Conservation (phyloP, 1,140 invertebrate species). For the Manduca sexta region DNA sequence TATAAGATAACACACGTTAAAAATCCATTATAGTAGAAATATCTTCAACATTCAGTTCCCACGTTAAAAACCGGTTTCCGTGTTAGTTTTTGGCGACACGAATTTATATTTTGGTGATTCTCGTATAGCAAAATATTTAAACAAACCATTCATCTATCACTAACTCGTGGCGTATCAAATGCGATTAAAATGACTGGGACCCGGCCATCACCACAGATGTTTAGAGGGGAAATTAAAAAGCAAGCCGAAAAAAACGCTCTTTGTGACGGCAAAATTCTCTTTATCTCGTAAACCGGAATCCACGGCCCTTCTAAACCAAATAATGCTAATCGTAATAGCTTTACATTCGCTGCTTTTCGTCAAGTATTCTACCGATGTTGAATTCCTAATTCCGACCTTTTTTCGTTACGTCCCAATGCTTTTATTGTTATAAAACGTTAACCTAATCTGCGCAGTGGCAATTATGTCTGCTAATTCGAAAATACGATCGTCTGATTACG, state of each 20-base stretch:
- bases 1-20: no score
- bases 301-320: slow-evolving; percentile 46
- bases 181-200: slow-evolving; percentile 52
- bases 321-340: slow-evolving; percentile 71
- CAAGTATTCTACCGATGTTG: slow-evolving; percentile 49
- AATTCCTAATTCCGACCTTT: slow-evolving; percentile 40
- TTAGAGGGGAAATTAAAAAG: slow-evolving; percentile 54
- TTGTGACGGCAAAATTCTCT: slow-evolving; percentile 63
- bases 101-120: no score
- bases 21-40: no score
- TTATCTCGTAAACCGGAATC: slow-evolving; percentile 67
- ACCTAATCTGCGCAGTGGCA: slow-evolving; percentile 36
- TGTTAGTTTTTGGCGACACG: no score
- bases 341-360: slow-evolving; percentile 64
- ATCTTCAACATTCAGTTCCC: no score
- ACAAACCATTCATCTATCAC: slow-evolving; percentile 65
- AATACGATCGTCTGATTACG: slow-evolving; percentile 30
- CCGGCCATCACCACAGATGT: slow-evolving; percentile 54
- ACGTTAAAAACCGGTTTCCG: no score
- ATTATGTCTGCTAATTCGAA: slow-evolving; percentile 35
- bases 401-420: slow-evolving; percentile 33
- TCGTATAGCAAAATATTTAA: slow-evolving; percentile 45
- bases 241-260: slow-evolving; percentile 42
- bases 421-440: slow-evolving; percentile 44
- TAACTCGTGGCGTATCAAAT: slow-evolving; percentile 63